phyloP scores from a whole-genome alignment of 2,797 vertebrate genomes.

The Neopelma chrysocephalum region DNA sequence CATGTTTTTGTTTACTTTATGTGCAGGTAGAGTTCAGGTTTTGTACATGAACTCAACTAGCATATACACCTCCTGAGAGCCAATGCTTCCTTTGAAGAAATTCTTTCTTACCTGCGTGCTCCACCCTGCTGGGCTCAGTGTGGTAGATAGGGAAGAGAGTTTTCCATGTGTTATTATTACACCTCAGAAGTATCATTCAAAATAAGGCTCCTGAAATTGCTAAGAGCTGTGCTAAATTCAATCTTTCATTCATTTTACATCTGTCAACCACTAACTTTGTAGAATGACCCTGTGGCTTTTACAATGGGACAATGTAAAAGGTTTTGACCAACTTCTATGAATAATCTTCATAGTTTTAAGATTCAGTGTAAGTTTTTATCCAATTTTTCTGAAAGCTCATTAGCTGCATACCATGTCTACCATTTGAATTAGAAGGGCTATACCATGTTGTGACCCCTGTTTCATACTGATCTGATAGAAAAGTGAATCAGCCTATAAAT shows the following conservation, averaged over 20 bases:
- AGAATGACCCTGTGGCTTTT: neutral
- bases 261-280: neutral
- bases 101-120: slow-evolving; percentile 4
- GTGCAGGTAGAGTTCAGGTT: slow-evolving; percentile 39
- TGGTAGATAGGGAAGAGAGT: neutral
- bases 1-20: slow-evolving; percentile 58
- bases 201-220: neutral
- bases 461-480: slow-evolving; percentile 12
- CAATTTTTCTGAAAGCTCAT: slow-evolving; percentile 2
- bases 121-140: neutral
- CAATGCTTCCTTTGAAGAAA: slow-evolving; percentile 54
- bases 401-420: neutral
- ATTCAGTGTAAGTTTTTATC: neutral
- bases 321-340: neutral
- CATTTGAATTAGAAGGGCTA: neutral
- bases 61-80: slow-evolving; percentile 32
- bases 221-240: neutral
- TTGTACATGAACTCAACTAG: slow-evolving; percentile 39
- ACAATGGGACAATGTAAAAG: neutral
- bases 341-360: neutral
- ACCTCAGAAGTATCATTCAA: neutral
- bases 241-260: neutral
- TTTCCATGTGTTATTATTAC: neutral
- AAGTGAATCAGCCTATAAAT: slow-evolving; percentile 13
- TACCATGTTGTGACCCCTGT: neutral